Percentiles rank a stretch among this genome's conserved stretches.
Conservation (phyloP, 2,113 vertebrate genomes). For the Anas platyrhynchos region DNA sequence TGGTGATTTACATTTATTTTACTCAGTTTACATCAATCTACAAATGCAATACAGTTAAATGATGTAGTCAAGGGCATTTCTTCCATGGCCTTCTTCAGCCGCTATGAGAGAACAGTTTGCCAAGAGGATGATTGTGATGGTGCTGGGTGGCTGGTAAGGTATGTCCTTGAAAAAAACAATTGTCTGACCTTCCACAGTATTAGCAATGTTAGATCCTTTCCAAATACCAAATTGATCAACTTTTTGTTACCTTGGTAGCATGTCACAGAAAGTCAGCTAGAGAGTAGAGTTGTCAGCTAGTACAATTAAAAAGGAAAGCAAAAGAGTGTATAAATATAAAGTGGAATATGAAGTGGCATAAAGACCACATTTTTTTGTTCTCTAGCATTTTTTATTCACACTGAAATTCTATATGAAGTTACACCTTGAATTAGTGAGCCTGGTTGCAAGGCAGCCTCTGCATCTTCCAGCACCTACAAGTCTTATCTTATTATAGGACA, state of each 20-base stretch:
- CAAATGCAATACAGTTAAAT: background rate
- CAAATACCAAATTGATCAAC: background rate
- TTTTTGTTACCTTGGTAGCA: background rate
- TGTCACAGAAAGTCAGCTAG: background rate
- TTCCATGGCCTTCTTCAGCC: background rate
- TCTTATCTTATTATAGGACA: background rate
- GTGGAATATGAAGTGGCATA: background rate
- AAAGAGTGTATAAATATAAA: background rate
- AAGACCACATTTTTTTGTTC: background rate
- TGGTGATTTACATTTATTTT: background rate
- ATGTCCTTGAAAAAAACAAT: background rate
- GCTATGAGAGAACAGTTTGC: background rate
- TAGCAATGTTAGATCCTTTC: background rate
- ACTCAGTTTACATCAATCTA: background rate
- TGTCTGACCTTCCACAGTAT: background rate
- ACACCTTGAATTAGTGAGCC: background rate
- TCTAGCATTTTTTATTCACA: background rate
- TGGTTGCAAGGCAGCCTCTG: background rate
- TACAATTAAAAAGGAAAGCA: background rate
- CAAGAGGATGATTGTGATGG: background rate
- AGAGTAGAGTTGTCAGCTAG: background rate
- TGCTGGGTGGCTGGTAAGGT: background rate
- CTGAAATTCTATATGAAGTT: background rate
- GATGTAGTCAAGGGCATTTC: background rate
- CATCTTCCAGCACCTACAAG: background rate